Evolutionary conservation across 2,888 invertebrate genomes (phyloP).

Genomic region (Ryuthela nishihirai): DNA sequence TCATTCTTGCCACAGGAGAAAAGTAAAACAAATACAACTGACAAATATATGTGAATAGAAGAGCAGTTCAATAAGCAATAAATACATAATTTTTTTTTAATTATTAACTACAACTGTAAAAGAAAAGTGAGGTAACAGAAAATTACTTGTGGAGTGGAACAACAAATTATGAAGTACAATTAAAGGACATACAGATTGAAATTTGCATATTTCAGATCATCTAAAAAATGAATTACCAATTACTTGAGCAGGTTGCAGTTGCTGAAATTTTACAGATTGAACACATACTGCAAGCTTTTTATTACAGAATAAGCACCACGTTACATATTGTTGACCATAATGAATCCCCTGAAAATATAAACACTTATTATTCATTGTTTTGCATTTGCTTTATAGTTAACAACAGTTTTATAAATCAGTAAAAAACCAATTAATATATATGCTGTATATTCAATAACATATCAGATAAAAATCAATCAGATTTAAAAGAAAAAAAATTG

Average conservation of each 20-base stretch:
- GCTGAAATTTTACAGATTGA: slow-evolving; percentile 44
- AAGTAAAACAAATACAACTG: too few species aligned
- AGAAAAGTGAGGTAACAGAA: too few species aligned
- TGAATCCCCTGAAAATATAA: slow-evolving; percentile 47
- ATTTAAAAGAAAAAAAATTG: not conserved
- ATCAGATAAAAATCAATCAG: not conserved
- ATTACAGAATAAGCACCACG: slow-evolving; percentile 52
- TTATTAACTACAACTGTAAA: too few species aligned
- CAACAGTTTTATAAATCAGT: too few species aligned
- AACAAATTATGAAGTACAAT: too few species aligned
- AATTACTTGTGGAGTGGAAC: too few species aligned
- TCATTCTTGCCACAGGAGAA: too few species aligned
- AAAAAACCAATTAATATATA: not conserved
- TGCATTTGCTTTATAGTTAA: too few species aligned
- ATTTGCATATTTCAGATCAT: not conserved
- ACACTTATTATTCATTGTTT: too few species aligned
- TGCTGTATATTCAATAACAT: not conserved
- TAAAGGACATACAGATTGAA: slow-evolving; percentile 14
- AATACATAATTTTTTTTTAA: too few species aligned
- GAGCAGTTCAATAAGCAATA: too few species aligned
- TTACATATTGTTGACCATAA: slow-evolving; percentile 47
- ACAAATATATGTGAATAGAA: too few species aligned
- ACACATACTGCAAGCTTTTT: slow-evolving; percentile 48
- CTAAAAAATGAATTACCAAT: not conserved
- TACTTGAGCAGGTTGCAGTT: slow-evolving; percentile 4